Evolutionary conservation across 92 coral and sea anemone genomes (phyloP), one percentile per base, ranked within the genome.

Genomic region (Pocillopora grandis): DNA sequence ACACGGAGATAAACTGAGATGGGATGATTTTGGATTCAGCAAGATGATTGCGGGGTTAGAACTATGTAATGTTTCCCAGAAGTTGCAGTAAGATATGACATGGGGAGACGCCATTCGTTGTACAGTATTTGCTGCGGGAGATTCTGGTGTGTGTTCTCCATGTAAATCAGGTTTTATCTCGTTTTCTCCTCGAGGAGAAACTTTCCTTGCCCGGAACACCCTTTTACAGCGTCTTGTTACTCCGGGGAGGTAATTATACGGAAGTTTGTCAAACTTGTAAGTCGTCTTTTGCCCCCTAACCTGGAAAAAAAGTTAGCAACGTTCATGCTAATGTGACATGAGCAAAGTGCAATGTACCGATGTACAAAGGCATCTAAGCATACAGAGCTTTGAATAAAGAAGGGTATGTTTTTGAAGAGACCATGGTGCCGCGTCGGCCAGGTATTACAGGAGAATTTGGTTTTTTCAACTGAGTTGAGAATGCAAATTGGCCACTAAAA

Each of bases 211-310:
- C 15, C 12, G 3, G 19, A 21, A 12, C 33, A 15, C 18, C 4
- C 19, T 70, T 70, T 15, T 70, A 4, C 75, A 82, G 14, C 59
- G 52, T 58, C 91, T 68, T 18, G 88, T 88, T 62, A 68, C 42
- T 5, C 84, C 88, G 20, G 94, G 92, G 49, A 71, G 71, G 62
- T 91, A 91, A 58, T 91, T 88, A 71, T 89, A 91, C 9, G 94
- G 94, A 61, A 91, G 82, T 33, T 89, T 86, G 63, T 71, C 84
- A 64, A 91, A 91, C 66, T 71, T 91, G 92, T 88, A 91, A 8
- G 89, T 91, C 42, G 89, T 85, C n/a, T 79, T 86, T 81, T 91
- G 90, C 0, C 94, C 94, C 49, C 81, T 84, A 2, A 91, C 94
- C 94, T 91, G 79, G 37, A 36, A 63, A 55, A 9, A 68, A 70